Conservation (phyloP, 2,797 vertebrate species). For the Triplophysa yarkandensis region DNA sequence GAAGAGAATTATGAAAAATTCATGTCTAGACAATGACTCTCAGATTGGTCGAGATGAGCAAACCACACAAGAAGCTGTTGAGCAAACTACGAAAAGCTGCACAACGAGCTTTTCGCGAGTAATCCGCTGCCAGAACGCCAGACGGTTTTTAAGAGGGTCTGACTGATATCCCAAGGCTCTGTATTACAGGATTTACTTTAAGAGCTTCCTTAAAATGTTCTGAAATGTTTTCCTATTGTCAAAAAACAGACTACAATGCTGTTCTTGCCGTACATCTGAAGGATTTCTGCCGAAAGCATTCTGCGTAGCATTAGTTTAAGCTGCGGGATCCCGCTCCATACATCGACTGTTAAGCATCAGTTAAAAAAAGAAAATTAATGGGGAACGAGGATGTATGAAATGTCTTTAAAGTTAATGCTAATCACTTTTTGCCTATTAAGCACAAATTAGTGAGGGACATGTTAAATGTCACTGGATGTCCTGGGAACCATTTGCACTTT, state of each 20-base stretch:
- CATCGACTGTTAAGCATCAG: slow-evolving; percentile 64
- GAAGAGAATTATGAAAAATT: slow-evolving; percentile 19
- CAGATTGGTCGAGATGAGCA: slow-evolving; percentile 20
- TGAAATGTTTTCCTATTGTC: slow-evolving; percentile 49
- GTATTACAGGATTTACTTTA: slow-evolving; percentile 60
- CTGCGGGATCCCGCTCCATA: slow-evolving; percentile 60
- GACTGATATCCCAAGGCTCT: slow-evolving; percentile 56
- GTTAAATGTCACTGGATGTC: slow-evolving; percentile 68
- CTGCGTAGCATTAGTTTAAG: slow-evolving; percentile 63
- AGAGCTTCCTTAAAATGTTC: slow-evolving; percentile 52
- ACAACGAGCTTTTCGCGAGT: slow-evolving; percentile 49
- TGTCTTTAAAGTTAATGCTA: slow-evolving; percentile 66
- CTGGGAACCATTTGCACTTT: slow-evolving; percentile 63
- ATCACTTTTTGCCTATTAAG: slow-evolving; percentile 69
- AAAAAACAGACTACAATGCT: slow-evolving; percentile 51
- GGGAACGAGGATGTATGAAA: slow-evolving; percentile 59
- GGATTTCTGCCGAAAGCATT: slow-evolving; percentile 60
- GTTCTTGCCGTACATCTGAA: slow-evolving; percentile 46
- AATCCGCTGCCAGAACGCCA: slow-evolving; percentile 47
- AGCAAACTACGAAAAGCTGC: slow-evolving; percentile 38
- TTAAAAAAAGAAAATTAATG: slow-evolving; percentile 47
- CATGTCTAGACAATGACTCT: background rate
- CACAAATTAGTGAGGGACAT: slow-evolving; percentile 67
- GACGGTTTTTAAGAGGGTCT: slow-evolving; percentile 47
- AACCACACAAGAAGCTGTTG: slow-evolving; percentile 45